Evolutionary conservation across 2,888 invertebrate genomes (phyloP).

Genomic region (Trissoscelio sp.): DNA sequence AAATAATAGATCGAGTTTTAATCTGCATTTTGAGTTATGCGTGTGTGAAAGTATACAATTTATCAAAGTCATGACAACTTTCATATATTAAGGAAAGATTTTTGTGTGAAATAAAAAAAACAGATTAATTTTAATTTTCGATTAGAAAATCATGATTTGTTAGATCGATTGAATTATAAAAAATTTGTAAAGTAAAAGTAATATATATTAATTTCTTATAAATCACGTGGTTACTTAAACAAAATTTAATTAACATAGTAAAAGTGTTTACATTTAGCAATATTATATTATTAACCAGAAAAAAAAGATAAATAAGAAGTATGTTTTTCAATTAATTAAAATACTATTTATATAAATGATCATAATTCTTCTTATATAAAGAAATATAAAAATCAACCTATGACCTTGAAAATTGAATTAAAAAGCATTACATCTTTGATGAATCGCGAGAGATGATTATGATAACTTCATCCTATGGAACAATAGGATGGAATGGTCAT

Average conservation of each 20-base stretch:
- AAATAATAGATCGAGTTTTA: constrained; percentile 12
- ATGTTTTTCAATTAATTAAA: too few species aligned
- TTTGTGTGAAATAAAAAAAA: neutral
- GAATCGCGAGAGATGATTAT: constrained; percentile 38
- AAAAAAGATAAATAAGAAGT: too few species aligned
- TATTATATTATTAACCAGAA: too few species aligned
- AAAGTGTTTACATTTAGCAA: too few species aligned
- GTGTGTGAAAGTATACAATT: constrained; percentile 39
- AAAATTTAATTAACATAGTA: neutral
- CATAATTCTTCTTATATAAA: too few species aligned
- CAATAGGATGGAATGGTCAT: constrained; percentile 32
- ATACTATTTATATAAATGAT: too few species aligned
- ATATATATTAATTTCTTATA: too few species aligned
- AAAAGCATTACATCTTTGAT: constrained; percentile 37
- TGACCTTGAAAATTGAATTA: constrained; percentile 47
- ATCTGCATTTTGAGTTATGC: constrained; percentile 20
- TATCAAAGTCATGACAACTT: constrained; percentile 28
- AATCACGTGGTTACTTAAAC: too few species aligned
- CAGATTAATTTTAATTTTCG: neutral
- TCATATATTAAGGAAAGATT: constrained; percentile 17
- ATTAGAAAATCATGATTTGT: constrained; percentile 7
- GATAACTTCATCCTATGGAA: constrained; percentile 46
- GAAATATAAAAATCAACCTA: neutral
- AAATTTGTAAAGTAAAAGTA: too few species aligned
- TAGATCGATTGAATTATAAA: neutral